Conservation (phyloP, 2,797 vertebrate species). For the Acipenser oxyrinchus region DNA sequence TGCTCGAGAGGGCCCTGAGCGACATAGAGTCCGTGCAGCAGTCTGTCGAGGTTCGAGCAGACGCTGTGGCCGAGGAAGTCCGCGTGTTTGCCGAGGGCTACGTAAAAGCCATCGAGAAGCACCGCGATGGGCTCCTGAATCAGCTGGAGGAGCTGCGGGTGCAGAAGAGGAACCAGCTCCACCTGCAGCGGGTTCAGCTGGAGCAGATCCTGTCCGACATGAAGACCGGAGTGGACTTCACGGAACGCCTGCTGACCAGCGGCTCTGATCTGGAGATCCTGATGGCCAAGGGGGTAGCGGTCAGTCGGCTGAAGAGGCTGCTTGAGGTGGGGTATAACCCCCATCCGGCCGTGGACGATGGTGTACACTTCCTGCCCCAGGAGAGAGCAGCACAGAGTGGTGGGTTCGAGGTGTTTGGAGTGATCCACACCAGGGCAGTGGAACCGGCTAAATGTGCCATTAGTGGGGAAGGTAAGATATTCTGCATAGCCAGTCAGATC, state of each 20-base stretch:
- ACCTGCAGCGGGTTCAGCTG: constrained; percentile 75
- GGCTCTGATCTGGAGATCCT: constrained; percentile 81
- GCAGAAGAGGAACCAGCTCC: constrained; percentile 69
- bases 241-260: constrained; percentile 63
- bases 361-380: constrained; percentile 63
- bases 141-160: constrained; percentile 66
- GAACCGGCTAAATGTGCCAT: constrained; percentile 71
- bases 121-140: constrained; percentile 66
- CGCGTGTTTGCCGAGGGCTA: constrained; percentile 63
- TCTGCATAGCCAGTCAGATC: too few species aligned
- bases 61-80: constrained; percentile 57
- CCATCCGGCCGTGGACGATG: constrained; percentile 40
- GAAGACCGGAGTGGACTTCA: constrained; percentile 66
- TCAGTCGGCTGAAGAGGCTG: constrained; percentile 62
- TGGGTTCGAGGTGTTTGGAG: constrained; percentile 72
- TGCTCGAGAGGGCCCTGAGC: constrained; percentile 56
- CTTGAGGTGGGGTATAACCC: constrained; percentile 46
- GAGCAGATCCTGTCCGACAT: constrained; percentile 75
- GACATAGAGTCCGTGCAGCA: constrained; percentile 51
- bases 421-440: constrained; percentile 57
- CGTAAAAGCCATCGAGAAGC: constrained; percentile 64
- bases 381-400: constrained; percentile 65
- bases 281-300: constrained; percentile 66
- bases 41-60: constrained; percentile 41
- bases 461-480: constrained; percentile 74